These are phyloP conservation scores for Drosophila gunungcola DNA, from an alignment of 1,140 invertebrate species.

Conservation along the genomic window DNA sequence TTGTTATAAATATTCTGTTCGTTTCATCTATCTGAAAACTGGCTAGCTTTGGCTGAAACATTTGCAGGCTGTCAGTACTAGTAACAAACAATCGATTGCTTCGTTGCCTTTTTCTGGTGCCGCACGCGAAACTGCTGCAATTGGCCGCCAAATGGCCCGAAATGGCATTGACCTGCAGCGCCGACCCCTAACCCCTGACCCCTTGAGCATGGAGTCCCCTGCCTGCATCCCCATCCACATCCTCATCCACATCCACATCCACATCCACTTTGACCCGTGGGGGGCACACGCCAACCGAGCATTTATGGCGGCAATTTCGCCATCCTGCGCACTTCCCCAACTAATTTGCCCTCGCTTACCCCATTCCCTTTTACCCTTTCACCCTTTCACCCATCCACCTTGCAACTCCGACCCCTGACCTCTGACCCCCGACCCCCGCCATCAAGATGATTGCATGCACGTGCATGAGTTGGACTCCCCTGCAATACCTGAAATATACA, in stretches of 20 bases:
- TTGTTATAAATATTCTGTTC: too few species aligned
- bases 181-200: constrained; percentile 1
- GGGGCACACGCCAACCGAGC: constrained; percentile 55
- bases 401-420: neutral
- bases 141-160: constrained; percentile 57
- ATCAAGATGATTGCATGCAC: constrained; percentile 66
- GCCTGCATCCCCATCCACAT: neutral
- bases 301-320: constrained; percentile 73
- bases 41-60: neutral
- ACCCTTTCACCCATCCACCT: too few species aligned
- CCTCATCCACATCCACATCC: neutral
- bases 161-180: constrained; percentile 74
- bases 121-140: constrained; percentile 57
- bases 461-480: constrained; percentile 44
- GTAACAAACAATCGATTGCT: constrained; percentile 17
- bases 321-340: constrained; percentile 65
- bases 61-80: constrained; percentile 1
- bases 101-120: constrained; percentile 10
- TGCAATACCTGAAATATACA: neutral
- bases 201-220: neutral
- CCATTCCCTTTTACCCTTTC: neutral
- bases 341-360: constrained; percentile 62
- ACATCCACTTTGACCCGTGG: neutral
- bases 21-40: neutral
- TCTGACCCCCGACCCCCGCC: neutral